These are phyloP conservation scores for Drosophila pseudotalamancana DNA, from an alignment of 2,888 invertebrate species.

Conservation along the genomic window DNA sequence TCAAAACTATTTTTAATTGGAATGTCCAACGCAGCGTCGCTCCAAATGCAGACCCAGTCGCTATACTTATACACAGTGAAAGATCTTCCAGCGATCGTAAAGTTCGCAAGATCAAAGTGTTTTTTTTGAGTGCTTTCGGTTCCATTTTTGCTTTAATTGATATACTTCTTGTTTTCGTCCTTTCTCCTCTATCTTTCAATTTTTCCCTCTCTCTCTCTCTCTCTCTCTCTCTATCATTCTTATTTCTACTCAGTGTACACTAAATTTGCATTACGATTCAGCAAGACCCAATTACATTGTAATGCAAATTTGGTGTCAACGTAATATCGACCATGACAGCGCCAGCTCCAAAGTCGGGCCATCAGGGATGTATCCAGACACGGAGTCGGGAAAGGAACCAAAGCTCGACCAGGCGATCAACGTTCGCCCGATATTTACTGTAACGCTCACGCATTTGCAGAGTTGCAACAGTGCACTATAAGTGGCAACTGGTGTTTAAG, in stretches of 20 bases:
- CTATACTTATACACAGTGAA: slow-evolving; percentile 4
- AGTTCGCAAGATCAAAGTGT: slow-evolving; percentile 59
- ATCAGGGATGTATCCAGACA: no score
- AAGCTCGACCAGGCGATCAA: slow-evolving; percentile 31
- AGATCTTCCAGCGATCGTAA: slow-evolving; percentile 52
- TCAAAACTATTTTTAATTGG: slow-evolving; percentile 79
- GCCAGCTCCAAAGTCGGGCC: slow-evolving; percentile 30
- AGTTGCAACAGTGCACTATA: slow-evolving; percentile 47
- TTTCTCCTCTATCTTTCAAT: neutral
- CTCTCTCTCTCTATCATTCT: neutral
- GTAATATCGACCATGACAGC: slow-evolving; percentile 81
- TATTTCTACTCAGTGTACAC: slow-evolving; percentile 72
- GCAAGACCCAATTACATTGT: slow-evolving; percentile 68
- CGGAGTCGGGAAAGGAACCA: neutral
- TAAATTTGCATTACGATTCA: slow-evolving; percentile 76
- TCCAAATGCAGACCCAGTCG: slow-evolving; percentile 14
- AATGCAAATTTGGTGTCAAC: slow-evolving; percentile 81
- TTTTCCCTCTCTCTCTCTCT: neutral
- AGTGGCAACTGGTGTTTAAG: slow-evolving; percentile 76
- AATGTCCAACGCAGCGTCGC: slow-evolving; percentile 33
- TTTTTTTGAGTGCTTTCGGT: slow-evolving; percentile 60
- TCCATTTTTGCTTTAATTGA: slow-evolving; percentile 72
- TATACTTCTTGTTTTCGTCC: slow-evolving; percentile 31
- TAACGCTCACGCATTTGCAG: slow-evolving; percentile 69
- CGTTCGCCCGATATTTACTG: slow-evolving; percentile 12